Evolutionary conservation across 2,113 vertebrate species (phyloP), one percentile per base, ranked within the genome.

Genomic region (Xiphias gladius): DNA sequence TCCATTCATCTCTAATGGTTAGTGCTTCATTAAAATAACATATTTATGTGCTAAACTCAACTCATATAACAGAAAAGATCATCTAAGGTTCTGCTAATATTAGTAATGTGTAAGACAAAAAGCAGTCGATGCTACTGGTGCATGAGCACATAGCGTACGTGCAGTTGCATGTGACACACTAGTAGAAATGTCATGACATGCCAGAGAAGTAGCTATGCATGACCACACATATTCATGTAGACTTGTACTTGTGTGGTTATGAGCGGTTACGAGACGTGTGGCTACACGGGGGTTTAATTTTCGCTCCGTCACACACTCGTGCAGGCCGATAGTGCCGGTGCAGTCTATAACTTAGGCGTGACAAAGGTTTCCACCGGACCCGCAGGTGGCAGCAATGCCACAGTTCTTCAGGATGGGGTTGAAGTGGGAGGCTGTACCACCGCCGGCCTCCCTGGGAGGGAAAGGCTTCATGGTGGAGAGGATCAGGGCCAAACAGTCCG

Each of bases 401-500:
- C 97, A 99, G 96, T 97, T 97, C 93, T 97, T 98, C 90, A 97
- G 95, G 94, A 96, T 96, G 94, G 97, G 96, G 95, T 96, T 96
- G 93, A 97, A 98, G 82, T 96, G 96, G 76, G 97, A 94, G 37
- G 91, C 79, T 64, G 96, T 87, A 2, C 74, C 69, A 37, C 94
- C 84, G 48, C 90, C 78, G 1, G 96, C 91, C 86, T 98, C 97
- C 95, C 96, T 97, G 90, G 96, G 97, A 84, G 97, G 96, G 93
- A 98, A 99, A 96, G 97, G 97, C 96, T 97, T 99, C 98, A 99
- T 99, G 95, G 97, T 99, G 96, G 98, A 98, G 72, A 99, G 97
- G 95, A 99, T 99, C 88, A 99, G 95, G 91, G 98, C 97, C 95
- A 99, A 96, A 89, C 98, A 99, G 93, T 99, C 97, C 1, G 98